These are phyloP conservation scores for Dusona sp. DNA, from an alignment of 2,888 invertebrate species.

Conservation along the genomic window DNA sequence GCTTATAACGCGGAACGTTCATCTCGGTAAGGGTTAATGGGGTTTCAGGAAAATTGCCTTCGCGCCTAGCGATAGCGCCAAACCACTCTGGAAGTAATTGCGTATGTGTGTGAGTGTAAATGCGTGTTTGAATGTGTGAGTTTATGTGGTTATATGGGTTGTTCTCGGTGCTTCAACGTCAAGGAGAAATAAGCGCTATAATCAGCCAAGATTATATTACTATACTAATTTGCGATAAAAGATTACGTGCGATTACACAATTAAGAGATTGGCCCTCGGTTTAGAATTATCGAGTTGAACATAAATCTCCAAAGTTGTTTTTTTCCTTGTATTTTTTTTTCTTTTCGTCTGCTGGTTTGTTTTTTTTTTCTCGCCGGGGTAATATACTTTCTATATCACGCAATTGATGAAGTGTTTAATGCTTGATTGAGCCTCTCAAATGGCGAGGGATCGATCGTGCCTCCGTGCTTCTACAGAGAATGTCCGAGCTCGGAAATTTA, in stretches of 20 bases:
- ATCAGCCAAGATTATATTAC: slow-evolving; percentile 64
- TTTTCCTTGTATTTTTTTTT: neutral
- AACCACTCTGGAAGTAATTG: slow-evolving; percentile 66
- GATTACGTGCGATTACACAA: slow-evolving; percentile 64
- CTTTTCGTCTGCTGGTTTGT: neutral
- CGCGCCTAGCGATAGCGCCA: slow-evolving; percentile 75
- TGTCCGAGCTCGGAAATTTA: slow-evolving; percentile 11
- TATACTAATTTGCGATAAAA: slow-evolving; percentile 67
- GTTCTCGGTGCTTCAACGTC: slow-evolving; percentile 41
- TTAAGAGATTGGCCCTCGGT: slow-evolving; percentile 54
- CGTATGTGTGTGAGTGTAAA: slow-evolving; percentile 4
- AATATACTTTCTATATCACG: slow-evolving; percentile 39
- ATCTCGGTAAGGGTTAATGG: slow-evolving; percentile 80
- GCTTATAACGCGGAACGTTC: slow-evolving; percentile 73
- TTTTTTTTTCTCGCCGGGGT: neutral
- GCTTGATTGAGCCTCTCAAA: slow-evolving; percentile 40
- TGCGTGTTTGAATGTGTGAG: neutral
- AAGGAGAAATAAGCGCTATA: slow-evolving; percentile 55
- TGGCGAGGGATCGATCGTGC: slow-evolving; percentile 24
- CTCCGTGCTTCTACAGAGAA: neutral
- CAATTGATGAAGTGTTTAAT: slow-evolving; percentile 60
- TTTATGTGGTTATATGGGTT: neutral
- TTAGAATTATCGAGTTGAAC: slow-evolving; percentile 64
- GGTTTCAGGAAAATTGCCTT: slow-evolving; percentile 81
- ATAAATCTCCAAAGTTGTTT: slow-evolving; percentile 21